Conservation (phyloP, 2,888 invertebrate species). For the Bombyx huttoni region DNA sequence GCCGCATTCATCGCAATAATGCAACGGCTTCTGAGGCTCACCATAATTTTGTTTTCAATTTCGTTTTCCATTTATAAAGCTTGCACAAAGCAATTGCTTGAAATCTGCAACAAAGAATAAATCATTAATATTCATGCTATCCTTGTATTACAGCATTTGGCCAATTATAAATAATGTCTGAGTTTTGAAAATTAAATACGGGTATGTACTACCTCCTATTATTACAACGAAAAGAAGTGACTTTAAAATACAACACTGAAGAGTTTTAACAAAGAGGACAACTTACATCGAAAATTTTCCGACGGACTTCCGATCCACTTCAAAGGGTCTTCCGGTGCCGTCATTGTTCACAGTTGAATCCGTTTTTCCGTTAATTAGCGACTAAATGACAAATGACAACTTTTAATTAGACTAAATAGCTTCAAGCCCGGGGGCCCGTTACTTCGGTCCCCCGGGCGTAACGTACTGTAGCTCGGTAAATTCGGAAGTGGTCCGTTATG, state of each 20-base stretch:
- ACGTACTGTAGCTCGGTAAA: conserved; percentile 32
- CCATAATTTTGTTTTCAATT: background rate
- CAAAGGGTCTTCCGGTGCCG: background rate
- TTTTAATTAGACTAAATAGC: conserved; percentile 27
- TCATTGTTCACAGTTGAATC: conserved; percentile 20
- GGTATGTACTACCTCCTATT: too few species aligned
- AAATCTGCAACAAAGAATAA: too few species aligned
- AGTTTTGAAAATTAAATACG: too few species aligned
- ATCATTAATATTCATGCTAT: too few species aligned
- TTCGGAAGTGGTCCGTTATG: conserved; percentile 46
- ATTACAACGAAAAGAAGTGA: too few species aligned
- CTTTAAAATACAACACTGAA: background rate
- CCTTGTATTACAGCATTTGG: too few species aligned
- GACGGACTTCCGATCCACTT: background rate
- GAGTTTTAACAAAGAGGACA: background rate
- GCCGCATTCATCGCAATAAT: background rate
- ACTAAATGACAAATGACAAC: conserved; percentile 33
- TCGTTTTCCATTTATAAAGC: background rate
- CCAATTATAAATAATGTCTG: too few species aligned
- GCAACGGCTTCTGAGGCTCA: background rate
- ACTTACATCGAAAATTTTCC: conserved; percentile 5
- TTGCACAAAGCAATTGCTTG: too few species aligned
- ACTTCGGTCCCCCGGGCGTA: conserved; percentile 39
- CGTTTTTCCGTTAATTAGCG: conserved; percentile 27
- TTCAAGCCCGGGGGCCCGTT: conserved; percentile 32